phyloP scores from a whole-genome alignment of 2,888 invertebrate species.

The Auanema sp. region DNA sequence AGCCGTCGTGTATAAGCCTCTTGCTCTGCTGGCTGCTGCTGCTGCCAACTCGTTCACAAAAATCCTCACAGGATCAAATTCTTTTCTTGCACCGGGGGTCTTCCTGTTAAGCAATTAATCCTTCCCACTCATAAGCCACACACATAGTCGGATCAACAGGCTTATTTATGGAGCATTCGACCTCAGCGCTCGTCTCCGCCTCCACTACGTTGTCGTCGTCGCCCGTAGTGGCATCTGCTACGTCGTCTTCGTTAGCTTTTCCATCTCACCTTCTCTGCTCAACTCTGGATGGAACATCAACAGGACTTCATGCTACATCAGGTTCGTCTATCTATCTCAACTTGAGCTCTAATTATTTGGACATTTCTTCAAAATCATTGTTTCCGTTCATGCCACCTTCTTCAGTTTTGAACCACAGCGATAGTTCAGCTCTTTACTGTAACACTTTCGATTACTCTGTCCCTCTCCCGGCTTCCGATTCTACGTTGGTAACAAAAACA shows the following conservation, averaged over 20 bases:
- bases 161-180: slow-evolving; percentile 19
- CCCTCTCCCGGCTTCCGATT: slow-evolving; percentile 31
- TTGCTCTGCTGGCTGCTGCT: too few species aligned
- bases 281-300: slow-evolving; percentile 25
- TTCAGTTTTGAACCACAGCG: too few species aligned
- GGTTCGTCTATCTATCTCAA: not conserved
- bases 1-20: too few species aligned
- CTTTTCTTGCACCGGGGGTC: slow-evolving; percentile 6
- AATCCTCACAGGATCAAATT: slow-evolving; percentile 23
- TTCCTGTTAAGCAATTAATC: slow-evolving; percentile 22
- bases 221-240: too few species aligned
- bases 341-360: not conserved
- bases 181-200: too few species aligned
- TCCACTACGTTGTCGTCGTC: too few species aligned
- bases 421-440: slow-evolving; percentile 8
- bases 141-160: slow-evolving; percentile 18
- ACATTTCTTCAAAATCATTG: not conserved
- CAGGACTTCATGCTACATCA: not conserved
- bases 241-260: not conserved
- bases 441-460: slow-evolving; percentile 33
- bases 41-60: not conserved
- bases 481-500: slow-evolving; percentile 20
- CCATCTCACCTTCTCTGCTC: slow-evolving; percentile 26
- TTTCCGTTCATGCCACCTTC: not conserved
- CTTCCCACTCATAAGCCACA: slow-evolving; percentile 21